Evolutionary conservation across 2,113 vertebrate species (phyloP).

Genomic region (Oxygymnocypris stewartii): DNA sequence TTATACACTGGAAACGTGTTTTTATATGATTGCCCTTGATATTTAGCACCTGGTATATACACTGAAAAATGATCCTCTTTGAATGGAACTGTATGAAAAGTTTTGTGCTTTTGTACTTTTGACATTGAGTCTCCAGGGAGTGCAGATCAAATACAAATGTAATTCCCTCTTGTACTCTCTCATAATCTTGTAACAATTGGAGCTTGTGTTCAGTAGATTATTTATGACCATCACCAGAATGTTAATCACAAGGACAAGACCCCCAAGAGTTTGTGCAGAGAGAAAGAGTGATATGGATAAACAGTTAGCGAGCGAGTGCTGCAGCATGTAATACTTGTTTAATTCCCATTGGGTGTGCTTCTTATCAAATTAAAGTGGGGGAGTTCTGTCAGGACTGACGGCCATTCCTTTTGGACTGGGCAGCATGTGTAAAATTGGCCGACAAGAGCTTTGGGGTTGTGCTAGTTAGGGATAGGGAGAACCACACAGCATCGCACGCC

Average conservation of each 20-base stretch:
- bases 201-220: slow-evolving; percentile 22
- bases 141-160: slow-evolving; percentile 34
- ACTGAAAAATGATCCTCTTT: background rate
- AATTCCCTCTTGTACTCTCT: slow-evolving; percentile 3
- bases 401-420: slow-evolving; percentile 83
- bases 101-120: slow-evolving; percentile 9
- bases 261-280: slow-evolving; percentile 24
- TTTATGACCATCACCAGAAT: slow-evolving; percentile 23
- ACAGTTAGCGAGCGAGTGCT: slow-evolving; percentile 64
- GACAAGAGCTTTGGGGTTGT: slow-evolving; percentile 90
- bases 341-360: slow-evolving; percentile 96
- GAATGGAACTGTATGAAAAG: background rate
- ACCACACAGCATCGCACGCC: slow-evolving; percentile 82
- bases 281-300: background rate
- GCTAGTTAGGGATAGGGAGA: slow-evolving; percentile 53
- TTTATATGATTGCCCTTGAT: background rate
- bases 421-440: slow-evolving; percentile 99
- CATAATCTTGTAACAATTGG: slow-evolving; percentile 16
- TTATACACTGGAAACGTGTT: background rate
- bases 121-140: background rate
- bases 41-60: background rate
- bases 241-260: slow-evolving; percentile 32
- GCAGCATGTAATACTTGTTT: slow-evolving; percentile 92
- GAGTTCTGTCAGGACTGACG: slow-evolving; percentile 87
- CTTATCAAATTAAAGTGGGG: slow-evolving; percentile 95